These are phyloP conservation scores for Pocillopora grandis DNA, from an alignment of 92 coral and sea anemone genomes.

Conservation along the genomic window DNA sequence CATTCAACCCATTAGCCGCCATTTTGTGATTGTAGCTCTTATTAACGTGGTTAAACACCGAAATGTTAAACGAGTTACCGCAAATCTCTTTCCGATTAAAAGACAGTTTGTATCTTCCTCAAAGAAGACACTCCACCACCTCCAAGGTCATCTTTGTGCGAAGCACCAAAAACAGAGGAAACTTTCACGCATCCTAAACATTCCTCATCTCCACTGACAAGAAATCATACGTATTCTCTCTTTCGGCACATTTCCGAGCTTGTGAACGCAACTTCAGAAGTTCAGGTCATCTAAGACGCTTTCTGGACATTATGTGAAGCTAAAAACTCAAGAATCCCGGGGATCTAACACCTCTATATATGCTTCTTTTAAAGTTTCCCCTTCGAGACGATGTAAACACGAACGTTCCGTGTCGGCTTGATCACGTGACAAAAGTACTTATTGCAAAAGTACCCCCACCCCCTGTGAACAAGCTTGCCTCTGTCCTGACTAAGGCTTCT, in stretches of 20 bases:
- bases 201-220: not conserved
- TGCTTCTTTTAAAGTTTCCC: not conserved
- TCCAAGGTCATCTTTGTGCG: not conserved
- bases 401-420: not conserved
- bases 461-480: too few species aligned
- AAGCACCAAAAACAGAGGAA: conserved; percentile 7
- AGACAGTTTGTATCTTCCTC: not conserved
- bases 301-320: not conserved
- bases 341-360: not conserved
- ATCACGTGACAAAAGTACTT: conserved; percentile 18
- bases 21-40: not conserved
- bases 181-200: not conserved
- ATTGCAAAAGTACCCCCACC: conserved; percentile 54
- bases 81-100: not conserved
- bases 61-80: not conserved
- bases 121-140: conserved; percentile 4
- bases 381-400: conserved; percentile 23
- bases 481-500: too few species aligned
- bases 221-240: not conserved
- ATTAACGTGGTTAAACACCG: not conserved
- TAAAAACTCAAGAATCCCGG: not conserved
- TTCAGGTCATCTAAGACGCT: not conserved
- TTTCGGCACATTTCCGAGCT: conserved; percentile 20
- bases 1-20: conserved; percentile 16
- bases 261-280: not conserved